phyloP scores from a whole-genome alignment of 2,113 vertebrate species.

The Camelus bactrianus region DNA sequence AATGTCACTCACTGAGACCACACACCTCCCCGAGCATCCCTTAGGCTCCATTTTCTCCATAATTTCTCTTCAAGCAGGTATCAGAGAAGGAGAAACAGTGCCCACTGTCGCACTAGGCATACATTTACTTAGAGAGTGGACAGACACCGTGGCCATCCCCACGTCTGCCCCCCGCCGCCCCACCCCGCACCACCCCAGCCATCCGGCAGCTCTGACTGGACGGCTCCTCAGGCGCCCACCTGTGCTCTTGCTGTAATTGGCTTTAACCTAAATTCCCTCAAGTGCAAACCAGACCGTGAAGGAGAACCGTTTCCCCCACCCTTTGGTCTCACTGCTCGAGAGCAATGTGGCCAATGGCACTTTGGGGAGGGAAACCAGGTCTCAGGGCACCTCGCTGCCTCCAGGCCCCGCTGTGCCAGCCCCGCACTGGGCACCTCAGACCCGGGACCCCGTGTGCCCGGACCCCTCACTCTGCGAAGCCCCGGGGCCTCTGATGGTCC shows the following conservation, averaged over 20 bases:
- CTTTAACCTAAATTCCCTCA: not conserved
- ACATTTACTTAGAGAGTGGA: not conserved
- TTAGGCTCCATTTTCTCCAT: not conserved
- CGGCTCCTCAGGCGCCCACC: accelerated
- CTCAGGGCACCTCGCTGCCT: not conserved
- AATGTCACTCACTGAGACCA: not conserved
- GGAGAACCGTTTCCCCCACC: not conserved
- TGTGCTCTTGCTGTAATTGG: not conserved
- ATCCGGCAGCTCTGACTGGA: accelerated
- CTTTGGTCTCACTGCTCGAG: too few species aligned
- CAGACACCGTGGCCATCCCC: not conserved
- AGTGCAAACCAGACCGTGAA: not conserved
- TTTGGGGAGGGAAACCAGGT: not conserved
- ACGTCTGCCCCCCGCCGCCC: not conserved
- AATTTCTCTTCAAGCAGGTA: not conserved
- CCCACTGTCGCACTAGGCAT: accelerated
- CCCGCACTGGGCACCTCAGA: not conserved
- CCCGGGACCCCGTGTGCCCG: not conserved
- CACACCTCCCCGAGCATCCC: not conserved
- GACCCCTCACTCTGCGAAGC: not conserved
- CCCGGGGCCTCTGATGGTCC: accelerated
- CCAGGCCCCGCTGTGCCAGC: not conserved
- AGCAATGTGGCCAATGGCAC: accelerated
- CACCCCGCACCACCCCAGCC: too few species aligned
- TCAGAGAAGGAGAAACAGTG: not conserved